Evolutionary conservation across 2,113 vertebrate species (phyloP).

Genomic region (Tachycineta bicolor): DNA sequence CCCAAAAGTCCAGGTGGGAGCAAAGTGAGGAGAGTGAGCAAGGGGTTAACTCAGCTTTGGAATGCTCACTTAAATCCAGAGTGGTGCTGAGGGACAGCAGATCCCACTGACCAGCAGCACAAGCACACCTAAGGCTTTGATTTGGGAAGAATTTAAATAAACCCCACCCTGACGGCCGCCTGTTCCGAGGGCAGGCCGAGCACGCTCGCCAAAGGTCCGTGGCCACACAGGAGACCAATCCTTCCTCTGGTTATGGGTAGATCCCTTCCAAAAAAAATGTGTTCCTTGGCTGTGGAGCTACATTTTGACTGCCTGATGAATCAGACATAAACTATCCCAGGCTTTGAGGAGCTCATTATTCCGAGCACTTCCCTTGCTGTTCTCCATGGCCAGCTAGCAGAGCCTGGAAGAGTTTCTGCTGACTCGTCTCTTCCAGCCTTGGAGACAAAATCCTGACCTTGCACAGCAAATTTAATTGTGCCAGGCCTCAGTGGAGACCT

Average conservation of each 20-base stretch:
- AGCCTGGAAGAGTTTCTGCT: slow-evolving; percentile 52
- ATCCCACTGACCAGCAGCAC: neutral
- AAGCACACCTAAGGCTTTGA: neutral
- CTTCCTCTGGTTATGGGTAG: neutral
- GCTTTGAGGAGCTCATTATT: slow-evolving; percentile 57
- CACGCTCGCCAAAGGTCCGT: neutral
- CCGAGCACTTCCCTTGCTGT: slow-evolving; percentile 34
- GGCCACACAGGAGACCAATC: slow-evolving; percentile 12
- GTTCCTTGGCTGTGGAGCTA: slow-evolving; percentile 4
- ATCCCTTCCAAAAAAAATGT: slow-evolving; percentile 38
- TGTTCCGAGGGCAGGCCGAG: neutral
- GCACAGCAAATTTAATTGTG: slow-evolving; percentile 13
- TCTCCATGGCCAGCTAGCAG: slow-evolving; percentile 26
- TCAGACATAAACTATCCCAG: neutral
- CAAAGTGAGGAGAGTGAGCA: neutral
- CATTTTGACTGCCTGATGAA: neutral
- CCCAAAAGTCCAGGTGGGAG: neutral
- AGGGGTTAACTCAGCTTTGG: neutral
- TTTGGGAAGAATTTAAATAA: neutral
- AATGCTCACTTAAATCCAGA: neutral
- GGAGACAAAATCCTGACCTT: slow-evolving; percentile 60
- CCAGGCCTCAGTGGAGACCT: slow-evolving; percentile 36
- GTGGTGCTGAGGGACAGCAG: neutral
- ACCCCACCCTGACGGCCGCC: neutral
- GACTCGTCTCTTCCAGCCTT: slow-evolving; percentile 45